A percentile compares a stretch with the other conserved stretches of the same genome.
These are phyloP conservation scores for Cnemophilus loriae DNA, from an alignment of 2,113 vertebrate genomes.

Conservation along the genomic window DNA sequence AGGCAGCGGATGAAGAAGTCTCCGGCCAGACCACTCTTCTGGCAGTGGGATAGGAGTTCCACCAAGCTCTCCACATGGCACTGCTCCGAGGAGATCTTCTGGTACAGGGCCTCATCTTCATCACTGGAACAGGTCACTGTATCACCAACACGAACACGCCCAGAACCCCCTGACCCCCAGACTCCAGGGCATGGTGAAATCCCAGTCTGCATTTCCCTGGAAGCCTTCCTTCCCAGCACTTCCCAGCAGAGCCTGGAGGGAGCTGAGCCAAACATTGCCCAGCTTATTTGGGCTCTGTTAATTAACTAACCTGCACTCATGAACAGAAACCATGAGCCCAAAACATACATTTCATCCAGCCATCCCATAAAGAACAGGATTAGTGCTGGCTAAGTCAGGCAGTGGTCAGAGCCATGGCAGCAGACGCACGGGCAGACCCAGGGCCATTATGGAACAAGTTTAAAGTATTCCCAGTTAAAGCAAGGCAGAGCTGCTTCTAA, in stretches of 20 bases:
- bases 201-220: neutral
- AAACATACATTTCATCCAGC: neutral
- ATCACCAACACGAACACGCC: neutral
- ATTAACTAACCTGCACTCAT: constrained; percentile 4
- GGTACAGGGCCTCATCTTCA: constrained; percentile 86
- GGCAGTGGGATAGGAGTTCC: constrained; percentile 80
- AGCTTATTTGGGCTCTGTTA: neutral
- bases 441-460: neutral
- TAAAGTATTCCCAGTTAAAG: neutral
- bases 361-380: neutral
- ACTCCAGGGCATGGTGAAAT: neutral
- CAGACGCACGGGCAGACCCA: neutral
- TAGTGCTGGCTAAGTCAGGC: neutral
- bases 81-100: constrained; percentile 86
- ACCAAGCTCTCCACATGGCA: constrained; percentile 81
- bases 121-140: constrained; percentile 63
- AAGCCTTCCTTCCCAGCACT: neutral
- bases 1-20: constrained; percentile 90
- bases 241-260: neutral
- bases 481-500: neutral
- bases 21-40: constrained; percentile 81
- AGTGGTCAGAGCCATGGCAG: neutral
- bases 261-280: neutral
- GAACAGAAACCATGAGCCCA: neutral
- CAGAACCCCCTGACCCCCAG: neutral